phyloP scores from a whole-genome alignment of 2,113 vertebrate species.

The Mormyrus iriodes region DNA sequence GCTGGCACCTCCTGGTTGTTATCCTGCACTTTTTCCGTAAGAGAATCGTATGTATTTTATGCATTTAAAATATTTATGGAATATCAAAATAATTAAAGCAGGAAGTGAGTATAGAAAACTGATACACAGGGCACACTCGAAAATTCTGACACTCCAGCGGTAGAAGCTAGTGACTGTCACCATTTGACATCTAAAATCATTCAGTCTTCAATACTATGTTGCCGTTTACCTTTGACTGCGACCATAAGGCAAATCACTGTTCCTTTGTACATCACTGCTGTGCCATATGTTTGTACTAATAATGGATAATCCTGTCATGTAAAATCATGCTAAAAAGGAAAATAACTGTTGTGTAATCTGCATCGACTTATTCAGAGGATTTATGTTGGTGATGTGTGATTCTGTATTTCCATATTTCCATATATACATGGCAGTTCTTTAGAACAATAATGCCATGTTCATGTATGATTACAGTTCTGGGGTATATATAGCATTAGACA shows the following conservation, averaged over 20 bases:
- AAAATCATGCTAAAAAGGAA: not conserved
- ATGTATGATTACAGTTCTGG: not conserved
- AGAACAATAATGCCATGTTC: not conserved
- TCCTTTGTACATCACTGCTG: slow-evolving; percentile 23
- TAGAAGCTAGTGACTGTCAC: slow-evolving; percentile 4
- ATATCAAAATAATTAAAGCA: not conserved
- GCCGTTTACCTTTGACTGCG: not conserved
- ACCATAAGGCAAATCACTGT: not conserved
- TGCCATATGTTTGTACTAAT: slow-evolving; percentile 28
- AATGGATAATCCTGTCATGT: not conserved
- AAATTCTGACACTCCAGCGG: not conserved
- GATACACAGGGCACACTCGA: not conserved
- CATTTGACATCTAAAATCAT: slow-evolving; percentile 16
- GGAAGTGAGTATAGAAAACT: not conserved
- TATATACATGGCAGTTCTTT: not conserved
- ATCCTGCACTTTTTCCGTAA: not conserved
- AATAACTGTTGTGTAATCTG: not conserved
- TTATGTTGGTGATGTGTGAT: not conserved
- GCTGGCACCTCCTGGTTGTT: not conserved
- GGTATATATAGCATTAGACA: not conserved
- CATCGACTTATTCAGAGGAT: not conserved
- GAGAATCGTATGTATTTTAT: not conserved
- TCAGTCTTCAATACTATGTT: not conserved
- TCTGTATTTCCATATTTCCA: slow-evolving; percentile 7
- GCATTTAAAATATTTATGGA: not conserved